These are phyloP conservation scores for Folsomia manolachei DNA, from an alignment of 2,888 invertebrate genomes.

Conservation along the genomic window DNA sequence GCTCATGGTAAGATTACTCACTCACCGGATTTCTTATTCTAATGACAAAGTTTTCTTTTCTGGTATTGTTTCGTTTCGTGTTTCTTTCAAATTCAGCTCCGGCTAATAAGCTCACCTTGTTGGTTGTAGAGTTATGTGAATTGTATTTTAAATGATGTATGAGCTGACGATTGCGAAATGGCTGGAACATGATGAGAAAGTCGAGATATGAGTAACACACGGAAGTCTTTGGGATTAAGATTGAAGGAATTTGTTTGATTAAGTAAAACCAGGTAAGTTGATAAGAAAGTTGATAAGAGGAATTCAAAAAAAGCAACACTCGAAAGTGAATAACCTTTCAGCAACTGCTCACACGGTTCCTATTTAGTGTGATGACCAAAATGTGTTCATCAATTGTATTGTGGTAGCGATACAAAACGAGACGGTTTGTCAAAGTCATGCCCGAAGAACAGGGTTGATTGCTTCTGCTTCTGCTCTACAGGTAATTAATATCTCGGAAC, in stretches of 20 bases:
- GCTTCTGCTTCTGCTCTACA: not conserved
- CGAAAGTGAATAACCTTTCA: no score
- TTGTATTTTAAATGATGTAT: not conserved
- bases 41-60: not conserved
- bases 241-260: not conserved
- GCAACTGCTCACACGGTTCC: no score
- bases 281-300: not conserved
- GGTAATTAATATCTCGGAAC: not conserved
- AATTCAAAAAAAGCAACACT: no score
- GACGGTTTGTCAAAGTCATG: not conserved
- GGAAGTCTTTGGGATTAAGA: not conserved
- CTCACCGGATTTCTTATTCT: not conserved
- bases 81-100: not conserved
- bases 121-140: not conserved
- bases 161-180: constrained; percentile 12
- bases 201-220: not conserved
- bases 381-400: no score
- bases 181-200: not conserved
- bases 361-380: no score
- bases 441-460: not conserved
- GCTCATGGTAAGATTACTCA: not conserved
- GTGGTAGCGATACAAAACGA: not conserved
- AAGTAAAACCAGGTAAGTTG: not conserved
- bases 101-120: no score
- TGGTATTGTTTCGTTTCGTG: not conserved